phyloP scores from a whole-genome alignment of 2,797 vertebrate genomes.

The Cyprinodon diabolis region DNA sequence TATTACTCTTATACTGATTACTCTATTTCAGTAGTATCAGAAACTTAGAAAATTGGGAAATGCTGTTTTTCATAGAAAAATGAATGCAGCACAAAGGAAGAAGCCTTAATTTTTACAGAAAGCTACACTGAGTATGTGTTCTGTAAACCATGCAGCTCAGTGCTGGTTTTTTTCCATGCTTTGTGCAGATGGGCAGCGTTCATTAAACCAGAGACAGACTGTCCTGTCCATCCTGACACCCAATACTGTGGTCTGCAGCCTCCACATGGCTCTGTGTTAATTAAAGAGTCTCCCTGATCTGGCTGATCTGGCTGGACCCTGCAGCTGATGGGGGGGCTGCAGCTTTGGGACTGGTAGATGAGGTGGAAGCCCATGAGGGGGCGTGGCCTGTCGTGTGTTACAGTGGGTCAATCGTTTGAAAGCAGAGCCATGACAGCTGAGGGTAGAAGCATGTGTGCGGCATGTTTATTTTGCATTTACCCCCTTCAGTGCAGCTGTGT shows the following conservation, averaged over 20 bases:
- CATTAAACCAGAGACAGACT: conserved; percentile 48
- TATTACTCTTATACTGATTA: conserved; percentile 73
- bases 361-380: conserved; percentile 45
- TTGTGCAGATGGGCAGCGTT: conserved; percentile 27
- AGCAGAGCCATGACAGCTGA: conserved; percentile 86
- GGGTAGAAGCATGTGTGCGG: conserved; percentile 81
- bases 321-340: conserved; percentile 43
- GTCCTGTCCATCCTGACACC: conserved; percentile 73
- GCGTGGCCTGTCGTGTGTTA: conserved; percentile 50
- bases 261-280: conserved; percentile 78
- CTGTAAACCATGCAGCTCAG: conserved; percentile 68
- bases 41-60: conserved; percentile 61
- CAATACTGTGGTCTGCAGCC: conserved; percentile 65
- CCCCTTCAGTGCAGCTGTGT: conserved; percentile 80
- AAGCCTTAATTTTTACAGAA: conserved; percentile 7
- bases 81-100: conserved; percentile 32
- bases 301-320: conserved; percentile 47
- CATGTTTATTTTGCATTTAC: conserved; percentile 88
- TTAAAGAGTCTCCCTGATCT: conserved; percentile 73
- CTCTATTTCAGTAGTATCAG: conserved; percentile 86
- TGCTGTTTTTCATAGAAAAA: conserved; percentile 20
- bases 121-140: neutral
- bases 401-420: conserved; percentile 72
- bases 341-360: conserved; percentile 54
- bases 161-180: conserved; percentile 19